A percentile compares a stretch with the other conserved stretches of the same genome.
These are phyloP conservation scores for Tortrix viridana DNA, from an alignment of 2,888 invertebrate species.

Conservation along the genomic window DNA sequence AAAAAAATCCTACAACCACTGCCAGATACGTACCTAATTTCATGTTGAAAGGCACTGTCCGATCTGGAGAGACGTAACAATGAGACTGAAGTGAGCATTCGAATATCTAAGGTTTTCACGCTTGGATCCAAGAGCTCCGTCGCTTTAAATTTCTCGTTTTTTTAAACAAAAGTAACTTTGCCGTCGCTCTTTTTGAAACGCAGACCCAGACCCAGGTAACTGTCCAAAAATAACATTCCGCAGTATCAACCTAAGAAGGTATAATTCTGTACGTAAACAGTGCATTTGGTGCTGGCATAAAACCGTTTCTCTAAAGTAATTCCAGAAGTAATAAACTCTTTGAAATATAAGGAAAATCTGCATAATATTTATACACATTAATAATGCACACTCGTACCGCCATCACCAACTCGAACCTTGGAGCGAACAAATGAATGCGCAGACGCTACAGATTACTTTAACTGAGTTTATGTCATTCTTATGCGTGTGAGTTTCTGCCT, in stretches of 20 bases:
- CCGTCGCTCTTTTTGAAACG: neutral
- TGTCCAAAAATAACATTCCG: constrained; percentile 18
- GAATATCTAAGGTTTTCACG: too few relatives aligned
- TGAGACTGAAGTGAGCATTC: too few relatives aligned
- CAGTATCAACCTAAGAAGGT: constrained; percentile 5
- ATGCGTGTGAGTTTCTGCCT: too few relatives aligned
- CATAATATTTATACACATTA: constrained; percentile 5
- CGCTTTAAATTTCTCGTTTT: too few relatives aligned
- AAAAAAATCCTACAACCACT: too few relatives aligned
- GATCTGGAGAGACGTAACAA: too few relatives aligned
- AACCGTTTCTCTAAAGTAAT: constrained; percentile 10
- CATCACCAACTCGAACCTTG: neutral
- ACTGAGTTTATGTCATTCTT: too few relatives aligned
- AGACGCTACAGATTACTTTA: too few relatives aligned
- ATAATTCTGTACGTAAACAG: constrained; percentile 13
- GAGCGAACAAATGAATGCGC: neutral
- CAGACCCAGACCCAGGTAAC: neutral
- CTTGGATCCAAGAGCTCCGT: too few relatives aligned
- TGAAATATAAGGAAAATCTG: constrained; percentile 21
- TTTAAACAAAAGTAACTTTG: neutral
- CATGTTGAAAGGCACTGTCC: too few relatives aligned
- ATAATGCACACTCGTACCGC: constrained; percentile 3
- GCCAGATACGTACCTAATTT: too few relatives aligned
- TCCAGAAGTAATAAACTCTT: constrained; percentile 3
- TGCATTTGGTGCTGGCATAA: constrained; percentile 3